Conservation (phyloP, 1,140 invertebrate genomes). For the Euborellia annulipes region DNA sequence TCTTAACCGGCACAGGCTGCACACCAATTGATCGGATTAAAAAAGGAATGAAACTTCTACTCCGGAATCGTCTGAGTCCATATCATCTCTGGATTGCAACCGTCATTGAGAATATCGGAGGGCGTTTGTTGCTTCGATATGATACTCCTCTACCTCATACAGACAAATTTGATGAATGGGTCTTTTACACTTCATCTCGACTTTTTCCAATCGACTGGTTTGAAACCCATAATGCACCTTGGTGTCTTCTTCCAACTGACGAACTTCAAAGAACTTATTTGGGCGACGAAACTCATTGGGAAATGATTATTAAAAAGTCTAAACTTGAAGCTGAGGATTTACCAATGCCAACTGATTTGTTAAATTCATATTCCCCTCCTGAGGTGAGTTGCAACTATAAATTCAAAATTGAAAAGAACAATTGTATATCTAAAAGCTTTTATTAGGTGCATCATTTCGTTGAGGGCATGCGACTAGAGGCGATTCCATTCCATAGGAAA, state of each 20-base stretch:
- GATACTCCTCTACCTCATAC: slow-evolving; percentile 29
- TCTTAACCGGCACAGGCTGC: slow-evolving; percentile 36
- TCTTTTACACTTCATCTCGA: slow-evolving; percentile 47
- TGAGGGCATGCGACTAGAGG: not conserved
- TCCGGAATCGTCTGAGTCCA: slow-evolving; percentile 46
- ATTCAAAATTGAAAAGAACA: too few species aligned
- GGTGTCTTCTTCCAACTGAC: slow-evolving; percentile 28
- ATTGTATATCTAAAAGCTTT: too few species aligned
- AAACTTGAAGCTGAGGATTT: too few species aligned
- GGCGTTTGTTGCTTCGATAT: slow-evolving; percentile 46
- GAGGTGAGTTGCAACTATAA: too few species aligned
- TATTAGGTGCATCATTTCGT: not conserved
- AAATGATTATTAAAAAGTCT: slow-evolving; percentile 30
- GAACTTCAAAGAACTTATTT: slow-evolving; percentile 25
- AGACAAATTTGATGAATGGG: slow-evolving; percentile 29
- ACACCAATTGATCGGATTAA: slow-evolving; percentile 55
- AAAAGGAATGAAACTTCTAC: slow-evolving; percentile 53
- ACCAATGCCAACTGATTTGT: too few species aligned
- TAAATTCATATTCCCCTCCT: too few species aligned
- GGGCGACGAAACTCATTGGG: slow-evolving; percentile 35
- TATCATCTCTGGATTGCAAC: slow-evolving; percentile 53
- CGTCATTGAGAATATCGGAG: slow-evolving; percentile 54
- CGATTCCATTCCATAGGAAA: not conserved
- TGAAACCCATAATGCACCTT: slow-evolving; percentile 24
- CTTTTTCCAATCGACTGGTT: slow-evolving; percentile 35